Evolutionary conservation across 1,140 invertebrate species (phyloP).

Genomic region (Drosophila parabipectinata): DNA sequence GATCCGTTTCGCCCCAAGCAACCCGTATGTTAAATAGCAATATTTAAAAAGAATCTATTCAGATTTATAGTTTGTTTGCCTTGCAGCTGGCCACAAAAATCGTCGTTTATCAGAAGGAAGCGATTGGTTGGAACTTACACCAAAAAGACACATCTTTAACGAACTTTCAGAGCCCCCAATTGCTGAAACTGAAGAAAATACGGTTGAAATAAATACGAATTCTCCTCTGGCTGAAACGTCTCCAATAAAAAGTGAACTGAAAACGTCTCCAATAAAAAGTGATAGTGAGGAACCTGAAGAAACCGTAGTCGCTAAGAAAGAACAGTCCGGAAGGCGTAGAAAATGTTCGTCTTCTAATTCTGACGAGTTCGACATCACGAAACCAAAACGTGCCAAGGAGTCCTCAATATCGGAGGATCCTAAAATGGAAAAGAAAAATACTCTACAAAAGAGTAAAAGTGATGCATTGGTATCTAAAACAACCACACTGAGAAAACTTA

Average conservation of each 20-base stretch:
- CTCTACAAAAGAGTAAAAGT: not conserved
- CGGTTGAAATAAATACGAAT: too few species aligned
- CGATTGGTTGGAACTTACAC: not conserved
- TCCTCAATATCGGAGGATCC: not conserved
- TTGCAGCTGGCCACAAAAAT: constrained; percentile 13
- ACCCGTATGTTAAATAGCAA: constrained; percentile 12
- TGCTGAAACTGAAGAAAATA: not conserved
- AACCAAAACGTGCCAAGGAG: not conserved
- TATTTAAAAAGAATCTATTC: not conserved
- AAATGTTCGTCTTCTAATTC: not conserved
- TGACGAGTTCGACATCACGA: not conserved
- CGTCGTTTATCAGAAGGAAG: constrained; percentile 16
- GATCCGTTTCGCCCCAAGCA: constrained; percentile 25
- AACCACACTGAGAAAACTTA: not conserved
- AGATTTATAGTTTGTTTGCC: not conserved
- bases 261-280: not conserved
- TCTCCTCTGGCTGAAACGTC: not conserved
- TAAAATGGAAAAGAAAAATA: not conserved
- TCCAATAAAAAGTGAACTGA: not conserved
- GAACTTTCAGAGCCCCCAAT: not conserved
- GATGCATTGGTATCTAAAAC: not conserved
- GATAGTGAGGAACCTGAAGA: not conserved
- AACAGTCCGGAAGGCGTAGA: not conserved
- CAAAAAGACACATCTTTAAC: not conserved
- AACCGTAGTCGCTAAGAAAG: not conserved